Percentiles rank a stretch among this genome's conserved stretches.
Conservation (phyloP, 2,797 vertebrate species). For the Mycteria americana region DNA sequence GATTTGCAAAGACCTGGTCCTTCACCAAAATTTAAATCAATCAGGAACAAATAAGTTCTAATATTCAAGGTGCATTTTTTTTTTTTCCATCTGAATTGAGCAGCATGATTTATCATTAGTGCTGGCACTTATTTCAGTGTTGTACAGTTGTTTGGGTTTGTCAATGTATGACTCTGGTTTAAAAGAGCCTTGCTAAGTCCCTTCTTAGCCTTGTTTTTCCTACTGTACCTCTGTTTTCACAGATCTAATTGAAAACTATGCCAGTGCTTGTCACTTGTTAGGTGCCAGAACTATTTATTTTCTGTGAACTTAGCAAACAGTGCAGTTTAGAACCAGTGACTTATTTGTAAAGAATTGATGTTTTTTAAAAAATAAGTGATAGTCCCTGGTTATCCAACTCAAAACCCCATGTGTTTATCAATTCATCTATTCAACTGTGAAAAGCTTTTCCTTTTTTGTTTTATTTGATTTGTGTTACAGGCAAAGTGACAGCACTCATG, state of each 20-base stretch:
- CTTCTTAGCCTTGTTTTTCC: background rate
- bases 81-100: background rate
- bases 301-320: background rate
- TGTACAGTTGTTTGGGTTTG: background rate
- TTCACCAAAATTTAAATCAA: background rate
- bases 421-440: background rate
- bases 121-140: background rate
- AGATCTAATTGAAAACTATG: background rate
- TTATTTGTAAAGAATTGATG: background rate
- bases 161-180: background rate
- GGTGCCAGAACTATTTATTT: background rate
- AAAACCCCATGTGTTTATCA: background rate
- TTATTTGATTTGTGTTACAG: background rate
- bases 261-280: background rate
- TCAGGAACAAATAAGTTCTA: background rate
- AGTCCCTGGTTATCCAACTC: background rate
- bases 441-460: background rate
- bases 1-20: background rate
- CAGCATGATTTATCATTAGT: background rate
- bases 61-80: background rate
- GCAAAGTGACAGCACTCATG: background rate
- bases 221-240: background rate
- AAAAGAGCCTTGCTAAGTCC: background rate
- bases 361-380: background rate
- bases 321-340: background rate